Evolutionary conservation across 2,113 vertebrate genomes (phyloP).

Genomic region (Carassius auratus): DNA sequence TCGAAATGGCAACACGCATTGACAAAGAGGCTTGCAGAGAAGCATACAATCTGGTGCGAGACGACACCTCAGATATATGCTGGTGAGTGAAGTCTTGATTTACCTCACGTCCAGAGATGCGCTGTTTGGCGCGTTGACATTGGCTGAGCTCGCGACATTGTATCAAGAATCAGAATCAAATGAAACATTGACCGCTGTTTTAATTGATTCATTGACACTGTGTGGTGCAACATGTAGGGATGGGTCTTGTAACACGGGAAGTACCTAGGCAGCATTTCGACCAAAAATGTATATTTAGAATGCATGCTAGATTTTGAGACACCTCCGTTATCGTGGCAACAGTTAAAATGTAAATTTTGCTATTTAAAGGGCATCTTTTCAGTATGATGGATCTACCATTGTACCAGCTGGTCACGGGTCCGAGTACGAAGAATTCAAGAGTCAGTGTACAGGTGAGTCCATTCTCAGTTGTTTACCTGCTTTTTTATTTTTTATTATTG

Average conservation of each 20-base stretch:
- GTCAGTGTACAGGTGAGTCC: constrained; percentile 88
- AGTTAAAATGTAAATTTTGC: constrained; percentile 8
- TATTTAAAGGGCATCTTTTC: constrained; percentile 81
- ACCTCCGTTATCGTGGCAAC: background rate
- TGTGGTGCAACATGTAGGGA: constrained; percentile 26
- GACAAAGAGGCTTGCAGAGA: constrained; percentile 95
- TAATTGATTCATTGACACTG: background rate
- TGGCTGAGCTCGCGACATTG: background rate
- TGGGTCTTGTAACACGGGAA: background rate
- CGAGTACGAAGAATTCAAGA: constrained; percentile 89
- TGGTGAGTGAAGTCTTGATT: constrained; percentile 80
- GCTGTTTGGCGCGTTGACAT: background rate
- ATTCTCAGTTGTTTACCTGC: background rate
- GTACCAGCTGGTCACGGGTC: constrained; percentile 88
- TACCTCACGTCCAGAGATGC: background rate
- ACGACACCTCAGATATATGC: constrained; percentile 86
- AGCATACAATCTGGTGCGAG: constrained; percentile 93
- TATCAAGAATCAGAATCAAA: background rate
- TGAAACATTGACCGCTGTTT: background rate
- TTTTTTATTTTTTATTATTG: background rate
- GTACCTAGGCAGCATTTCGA: background rate
- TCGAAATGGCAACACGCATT: constrained; percentile 88
- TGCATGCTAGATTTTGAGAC: background rate
- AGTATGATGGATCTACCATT: constrained; percentile 88
- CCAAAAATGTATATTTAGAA: background rate